These are phyloP conservation scores for Cyanoramphus novaezelandiae DNA, from an alignment of 2,113 vertebrate species.

Conservation along the genomic window DNA sequence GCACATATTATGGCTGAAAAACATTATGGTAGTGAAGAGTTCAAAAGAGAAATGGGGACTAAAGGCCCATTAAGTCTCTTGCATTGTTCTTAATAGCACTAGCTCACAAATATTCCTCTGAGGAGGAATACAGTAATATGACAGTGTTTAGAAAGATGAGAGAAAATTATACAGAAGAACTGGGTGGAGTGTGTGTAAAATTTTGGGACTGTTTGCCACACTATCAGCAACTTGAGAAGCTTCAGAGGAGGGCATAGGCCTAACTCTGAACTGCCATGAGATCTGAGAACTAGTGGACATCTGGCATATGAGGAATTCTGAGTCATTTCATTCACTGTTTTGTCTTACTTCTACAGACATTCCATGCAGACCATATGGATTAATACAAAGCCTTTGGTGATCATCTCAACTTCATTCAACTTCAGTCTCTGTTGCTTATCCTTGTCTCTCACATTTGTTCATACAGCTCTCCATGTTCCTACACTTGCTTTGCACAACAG, in stretches of 20 bases:
- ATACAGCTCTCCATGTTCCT: not conserved
- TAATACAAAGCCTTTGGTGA: not conserved
- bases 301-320: not conserved
- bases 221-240: not conserved
- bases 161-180: not conserved
- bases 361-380: not conserved
- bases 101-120: not conserved
- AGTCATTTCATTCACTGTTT: not conserved
- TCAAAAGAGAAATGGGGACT: not conserved
- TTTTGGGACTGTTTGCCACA: not conserved
- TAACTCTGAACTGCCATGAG: no score
- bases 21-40: not conserved
- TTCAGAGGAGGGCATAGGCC: not conserved
- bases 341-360: not conserved
- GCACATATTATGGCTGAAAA: not conserved
- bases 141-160: not conserved
- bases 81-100: not conserved
- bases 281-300: not conserved
- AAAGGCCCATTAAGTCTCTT: conserved; percentile 12
- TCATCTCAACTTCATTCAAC: not conserved
- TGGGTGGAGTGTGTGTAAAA: not conserved
- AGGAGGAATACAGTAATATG: not conserved
- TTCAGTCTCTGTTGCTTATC: not conserved
- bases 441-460: not conserved
- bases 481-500: not conserved